Conservation (phyloP, 2,797 vertebrate species). For the Psittacula derbiana region DNA sequence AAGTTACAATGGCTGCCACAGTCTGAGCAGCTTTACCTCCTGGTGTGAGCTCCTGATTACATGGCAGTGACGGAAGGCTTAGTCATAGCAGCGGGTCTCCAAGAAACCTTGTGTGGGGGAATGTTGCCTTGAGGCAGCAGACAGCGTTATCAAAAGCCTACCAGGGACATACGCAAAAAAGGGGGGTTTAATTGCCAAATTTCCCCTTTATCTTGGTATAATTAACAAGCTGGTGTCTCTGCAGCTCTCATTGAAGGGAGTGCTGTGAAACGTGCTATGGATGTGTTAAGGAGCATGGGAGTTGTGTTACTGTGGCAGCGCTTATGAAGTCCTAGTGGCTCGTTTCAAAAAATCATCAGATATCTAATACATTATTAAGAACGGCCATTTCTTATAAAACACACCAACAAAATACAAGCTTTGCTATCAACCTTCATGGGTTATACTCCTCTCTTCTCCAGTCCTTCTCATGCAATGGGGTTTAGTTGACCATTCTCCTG, state of each 20-base stretch:
- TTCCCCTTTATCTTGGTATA: slow-evolving; percentile 44
- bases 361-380: background rate
- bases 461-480: background rate
- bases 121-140: slow-evolving; percentile 33
- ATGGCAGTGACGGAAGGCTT: background rate
- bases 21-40: slow-evolving; percentile 37
- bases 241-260: background rate
- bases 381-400: background rate
- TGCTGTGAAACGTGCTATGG: background rate
- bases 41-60: background rate
- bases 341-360: background rate
- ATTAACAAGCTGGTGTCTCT: slow-evolving; percentile 38
- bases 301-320: background rate
- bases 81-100: slow-evolving; percentile 35
- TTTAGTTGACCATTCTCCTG: background rate
- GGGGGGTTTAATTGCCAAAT: slow-evolving; percentile 20
- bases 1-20: slow-evolving; percentile 16
- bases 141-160: slow-evolving; percentile 13
- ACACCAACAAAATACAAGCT: background rate
- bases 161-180: background rate
- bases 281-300: background rate
- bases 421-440: background rate
- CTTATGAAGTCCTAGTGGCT: background rate
- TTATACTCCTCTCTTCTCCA: background rate
- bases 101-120: slow-evolving; percentile 21